Conservation (phyloP, 1,140 invertebrate genomes). For the Chlorops oryzae region DNA sequence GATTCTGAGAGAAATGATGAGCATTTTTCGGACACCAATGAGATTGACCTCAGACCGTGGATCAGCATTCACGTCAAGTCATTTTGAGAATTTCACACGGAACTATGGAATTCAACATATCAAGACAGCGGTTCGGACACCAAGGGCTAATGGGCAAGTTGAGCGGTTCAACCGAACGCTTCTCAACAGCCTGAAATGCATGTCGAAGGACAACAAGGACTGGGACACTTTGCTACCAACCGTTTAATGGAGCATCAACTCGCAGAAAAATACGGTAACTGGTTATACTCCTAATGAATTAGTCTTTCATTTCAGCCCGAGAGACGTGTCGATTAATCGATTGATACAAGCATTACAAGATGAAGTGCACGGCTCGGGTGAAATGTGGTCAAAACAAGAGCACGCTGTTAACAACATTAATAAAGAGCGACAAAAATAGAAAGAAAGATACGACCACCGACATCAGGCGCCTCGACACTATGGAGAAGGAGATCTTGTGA, state of each 20-base stretch:
- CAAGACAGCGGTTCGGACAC: slow-evolving; percentile 31
- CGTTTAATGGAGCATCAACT: slow-evolving; percentile 9
- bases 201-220: background rate
- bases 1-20: too few species aligned
- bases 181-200: background rate
- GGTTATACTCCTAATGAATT: background rate
- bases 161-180: slow-evolving; percentile 21
- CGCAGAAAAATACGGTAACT: background rate
- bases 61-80: slow-evolving; percentile 27
- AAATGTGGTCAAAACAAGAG: too few species aligned
- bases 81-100: slow-evolving; percentile 24
- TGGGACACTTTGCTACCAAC: background rate
- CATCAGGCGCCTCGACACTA: too few species aligned
- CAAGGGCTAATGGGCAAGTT: slow-evolving; percentile 26
- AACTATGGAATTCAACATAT: slow-evolving; percentile 26
- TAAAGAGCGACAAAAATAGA: too few species aligned
- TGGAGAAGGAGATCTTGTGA: too few species aligned
- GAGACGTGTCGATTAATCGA: background rate
- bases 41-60: too few species aligned
- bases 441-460: too few species aligned
- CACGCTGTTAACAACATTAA: too few species aligned
- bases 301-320: background rate
- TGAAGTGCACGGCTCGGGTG: background rate
- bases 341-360: background rate
- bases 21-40: too few species aligned